Percentiles rank a stretch among this genome's conserved stretches.
Evolutionary conservation across 2,888 invertebrate genomes (phyloP).

Genomic region (Diplolepis rosae): DNA sequence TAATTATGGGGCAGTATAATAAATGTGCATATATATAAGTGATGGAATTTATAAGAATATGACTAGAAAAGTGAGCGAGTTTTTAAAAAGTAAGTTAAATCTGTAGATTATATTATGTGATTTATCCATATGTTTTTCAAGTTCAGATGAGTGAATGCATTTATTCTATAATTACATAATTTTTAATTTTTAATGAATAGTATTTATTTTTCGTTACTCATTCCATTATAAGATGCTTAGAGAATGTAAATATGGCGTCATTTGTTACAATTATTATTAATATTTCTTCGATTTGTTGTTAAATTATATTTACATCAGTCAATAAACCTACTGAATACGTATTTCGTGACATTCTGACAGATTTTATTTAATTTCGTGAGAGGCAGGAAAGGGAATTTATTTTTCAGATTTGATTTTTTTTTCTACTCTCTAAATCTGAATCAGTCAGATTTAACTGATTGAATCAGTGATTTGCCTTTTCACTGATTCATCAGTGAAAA

Average conservation of each 20-base stretch:
- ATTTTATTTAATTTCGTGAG: background rate
- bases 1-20: background rate
- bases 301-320: background rate
- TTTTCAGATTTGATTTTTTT: background rate
- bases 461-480: no score
- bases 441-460: no score
- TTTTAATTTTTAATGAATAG: no score
- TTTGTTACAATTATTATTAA: background rate
- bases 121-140: background rate
- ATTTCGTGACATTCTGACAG: background rate
- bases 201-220: no score
- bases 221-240: background rate
- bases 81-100: background rate
- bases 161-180: background rate
- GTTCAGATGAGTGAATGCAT: background rate
- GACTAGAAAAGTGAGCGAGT: background rate
- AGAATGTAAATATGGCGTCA: background rate
- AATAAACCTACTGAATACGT: slow-evolving; percentile 18
- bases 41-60: background rate
- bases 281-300: background rate
- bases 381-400: background rate
- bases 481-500: no score
- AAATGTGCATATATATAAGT: background rate
- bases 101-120: background rate
- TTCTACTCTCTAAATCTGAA: background rate